Evolutionary conservation across 2,797 vertebrate species (phyloP).

Genomic region (Scleropages formosus): DNA sequence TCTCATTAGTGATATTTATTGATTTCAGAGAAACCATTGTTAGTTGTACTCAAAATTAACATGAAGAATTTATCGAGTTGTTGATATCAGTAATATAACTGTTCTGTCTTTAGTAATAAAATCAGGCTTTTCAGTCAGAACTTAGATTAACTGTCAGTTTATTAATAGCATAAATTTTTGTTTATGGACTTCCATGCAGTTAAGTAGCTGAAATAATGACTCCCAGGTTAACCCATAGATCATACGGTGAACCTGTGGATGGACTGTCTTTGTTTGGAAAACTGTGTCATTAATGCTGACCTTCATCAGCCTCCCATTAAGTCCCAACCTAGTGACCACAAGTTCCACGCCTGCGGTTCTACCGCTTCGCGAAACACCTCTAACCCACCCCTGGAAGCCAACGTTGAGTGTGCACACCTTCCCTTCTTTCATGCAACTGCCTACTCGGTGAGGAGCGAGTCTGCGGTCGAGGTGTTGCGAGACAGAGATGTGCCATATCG

Average conservation of each 20-base stretch:
- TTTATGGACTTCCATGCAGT: not conserved
- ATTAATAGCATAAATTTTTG: slow-evolving; percentile 1
- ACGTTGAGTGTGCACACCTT: too few species aligned
- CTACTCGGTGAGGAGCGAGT: too few species aligned
- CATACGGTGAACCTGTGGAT: not conserved
- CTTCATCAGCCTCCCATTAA: not conserved
- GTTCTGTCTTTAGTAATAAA: not conserved
- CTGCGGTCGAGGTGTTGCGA: not conserved
- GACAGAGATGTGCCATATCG: not conserved
- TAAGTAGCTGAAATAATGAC: not conserved
- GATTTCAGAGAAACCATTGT: not conserved
- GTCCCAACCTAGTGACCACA: not conserved
- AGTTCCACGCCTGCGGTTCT: not conserved
- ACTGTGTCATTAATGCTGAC: not conserved
- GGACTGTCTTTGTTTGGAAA: not conserved
- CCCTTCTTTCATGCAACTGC: too few species aligned
- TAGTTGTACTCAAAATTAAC: slow-evolving; percentile 13
- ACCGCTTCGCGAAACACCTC: not conserved
- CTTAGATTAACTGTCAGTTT: not conserved
- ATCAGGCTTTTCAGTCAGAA: not conserved
- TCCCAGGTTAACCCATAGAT: too few species aligned
- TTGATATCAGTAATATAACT: not conserved
- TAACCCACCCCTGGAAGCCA: not conserved
- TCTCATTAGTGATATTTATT: slow-evolving; percentile 1
- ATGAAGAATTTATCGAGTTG: not conserved